Base-by-base conservation (phyloP, 2,113 vertebrate genomes). In the Cnemophilus loriae region DNA sequence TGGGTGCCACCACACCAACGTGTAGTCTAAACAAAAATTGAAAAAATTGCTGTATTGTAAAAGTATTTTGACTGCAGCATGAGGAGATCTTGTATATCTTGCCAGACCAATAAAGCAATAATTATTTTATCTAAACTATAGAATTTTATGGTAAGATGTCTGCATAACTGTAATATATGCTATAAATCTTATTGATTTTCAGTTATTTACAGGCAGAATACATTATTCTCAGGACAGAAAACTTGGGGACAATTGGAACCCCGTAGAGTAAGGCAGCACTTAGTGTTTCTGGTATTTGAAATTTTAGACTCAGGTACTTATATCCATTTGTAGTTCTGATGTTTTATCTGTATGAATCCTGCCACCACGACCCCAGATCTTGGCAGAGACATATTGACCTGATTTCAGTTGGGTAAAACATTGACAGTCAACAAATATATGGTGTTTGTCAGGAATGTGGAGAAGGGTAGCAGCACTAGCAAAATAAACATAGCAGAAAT, bases 1-100 rank as follows among this genome's bases (percentile, higher is more conserved):
- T 49, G 14, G 2, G 0, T 77, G 11, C 10, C 4, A 6, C 39
- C 11, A 18, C 7, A n/a, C 4, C 26, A 19, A 20, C 19, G 3
- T 41, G 6, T 33, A 68, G 16, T 18, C 3, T 78, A 41, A 70
- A n/a, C 3, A 46, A 68, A 87, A 42, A 13, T 5, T 44, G 7
- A 39, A 44, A 53, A 56, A 68, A 63, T 8, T 47, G 10, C 3
- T 42, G 3, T 6, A 42, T 33, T 76, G 67, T 57, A 16, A 61
- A 71, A 84, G 5, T 2, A 21, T 30, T 68, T 71, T 74, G 94
- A 32, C 6, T 14, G 14, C 4, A 49, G 44, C 13, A 12, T 13
- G 6, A 18, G 5, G 5, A 32, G 20, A 39, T 21, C 4, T 24
- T 74, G 1, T 19, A 6, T 75, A 7, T 33, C 44, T 82, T 55